Base-by-base conservation (phyloP, 1,140 invertebrate genomes). In the Drosophila nigrodunni region DNA sequence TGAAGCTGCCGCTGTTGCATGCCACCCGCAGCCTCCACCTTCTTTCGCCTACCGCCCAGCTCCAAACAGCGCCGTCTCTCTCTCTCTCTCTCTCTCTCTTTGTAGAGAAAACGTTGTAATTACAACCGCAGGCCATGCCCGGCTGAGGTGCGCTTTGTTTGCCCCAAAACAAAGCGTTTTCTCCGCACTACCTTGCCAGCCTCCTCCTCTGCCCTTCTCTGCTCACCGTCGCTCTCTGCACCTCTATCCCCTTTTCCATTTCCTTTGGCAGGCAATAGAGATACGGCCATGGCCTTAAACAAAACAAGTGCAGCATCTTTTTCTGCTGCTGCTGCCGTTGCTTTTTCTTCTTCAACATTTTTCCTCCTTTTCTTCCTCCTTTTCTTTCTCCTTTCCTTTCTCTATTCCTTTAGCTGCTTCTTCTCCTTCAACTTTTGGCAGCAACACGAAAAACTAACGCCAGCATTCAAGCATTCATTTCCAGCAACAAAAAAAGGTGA, bases 101-200 rank as follows among this genome's bases (percentile, higher is more conserved):
- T 30, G 50, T 7, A 7, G 54, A 64, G 82, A 76, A 78, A 82
- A 79, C 66, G 85, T 73, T 83, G 85, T 88, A 88, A 88, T 88
- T 88, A 88, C 78, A 78, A 81, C 83, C 80, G 58, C 41, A 60
- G 77, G 81, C 66, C 11, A 46, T 30, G 41, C 59, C 49, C 49
- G 43, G 49, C 8, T 41, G 58, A 66, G 61, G 47, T 35, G 46
- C 67, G 39, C 50, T 35, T 85, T 82, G 80, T 83, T 82, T 80
- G 61, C 64, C 64, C 46, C 59, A 37, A 78, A 78, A 86, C 70
- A 86, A 78, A 60, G 69, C 57, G n/a, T 41, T 30, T 50, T 57
- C 37, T 11, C 37, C 7, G 15, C 34, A 39, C 37, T 9, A 39
- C 25, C 25, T 30, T 30, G 6, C 25, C 2, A 39, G 9, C 3